phyloP scores from a whole-genome alignment of 1,140 invertebrate species.

The Coboldia fuscipes region DNA sequence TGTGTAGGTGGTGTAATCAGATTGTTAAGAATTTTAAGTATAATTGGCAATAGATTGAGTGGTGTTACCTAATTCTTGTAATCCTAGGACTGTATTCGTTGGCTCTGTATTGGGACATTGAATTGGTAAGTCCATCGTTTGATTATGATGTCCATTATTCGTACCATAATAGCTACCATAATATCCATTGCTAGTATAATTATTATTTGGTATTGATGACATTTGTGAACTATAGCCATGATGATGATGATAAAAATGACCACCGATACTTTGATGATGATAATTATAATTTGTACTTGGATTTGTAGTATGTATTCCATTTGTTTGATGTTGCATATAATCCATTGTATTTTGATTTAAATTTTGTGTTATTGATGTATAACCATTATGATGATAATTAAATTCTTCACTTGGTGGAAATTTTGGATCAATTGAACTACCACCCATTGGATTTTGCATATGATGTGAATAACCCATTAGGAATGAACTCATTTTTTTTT shows the following conservation, averaged over 20 bases:
- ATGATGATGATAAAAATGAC: constrained; percentile 11
- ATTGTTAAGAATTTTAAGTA: no score
- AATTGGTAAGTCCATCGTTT: constrained; percentile 20
- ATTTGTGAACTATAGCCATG: constrained; percentile 6
- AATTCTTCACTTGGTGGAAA: constrained; percentile 19
- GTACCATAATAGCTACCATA: constrained; percentile 15
- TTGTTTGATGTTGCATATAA: constrained; percentile 13
- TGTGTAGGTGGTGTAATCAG: no score
- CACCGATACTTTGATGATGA: constrained; percentile 5
- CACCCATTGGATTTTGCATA: constrained; percentile 18
- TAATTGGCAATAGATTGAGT: no score
- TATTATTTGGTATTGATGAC: neutral
- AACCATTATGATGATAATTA: constrained; percentile 21
- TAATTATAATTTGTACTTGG: constrained; percentile 3
- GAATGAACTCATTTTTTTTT: constrained; percentile 18
- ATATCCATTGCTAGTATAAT: constrained; percentile 11
- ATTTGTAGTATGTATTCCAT: constrained; percentile 5
- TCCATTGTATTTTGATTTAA: constrained; percentile 8
- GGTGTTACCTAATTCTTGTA: constrained; percentile 20
- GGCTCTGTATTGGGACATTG: constrained; percentile 20
- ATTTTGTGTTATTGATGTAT: constrained; percentile 2
- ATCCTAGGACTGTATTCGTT: constrained; percentile 17
- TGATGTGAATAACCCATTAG: constrained; percentile 25
- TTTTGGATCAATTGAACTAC: constrained; percentile 17
- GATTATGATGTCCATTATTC: constrained; percentile 9